phyloP scores from a whole-genome alignment of 2,113 vertebrate genomes.

The Psilopsiagon aymara region DNA sequence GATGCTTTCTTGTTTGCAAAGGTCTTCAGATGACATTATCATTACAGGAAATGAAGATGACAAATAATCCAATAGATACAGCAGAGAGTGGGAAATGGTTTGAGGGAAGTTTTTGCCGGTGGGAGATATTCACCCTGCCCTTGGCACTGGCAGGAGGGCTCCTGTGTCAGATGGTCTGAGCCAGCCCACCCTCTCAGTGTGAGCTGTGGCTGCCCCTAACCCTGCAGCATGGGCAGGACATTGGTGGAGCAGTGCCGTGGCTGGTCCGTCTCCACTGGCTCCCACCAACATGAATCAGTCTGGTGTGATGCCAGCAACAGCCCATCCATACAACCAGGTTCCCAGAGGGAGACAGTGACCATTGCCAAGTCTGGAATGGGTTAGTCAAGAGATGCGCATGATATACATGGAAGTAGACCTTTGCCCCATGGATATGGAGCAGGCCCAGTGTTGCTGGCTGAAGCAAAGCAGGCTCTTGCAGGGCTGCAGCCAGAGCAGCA shows the following conservation, averaged over 20 bases:
- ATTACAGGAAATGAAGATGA: background rate
- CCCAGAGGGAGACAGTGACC: accelerated
- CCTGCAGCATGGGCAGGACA: accelerated
- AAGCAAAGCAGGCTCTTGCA: background rate
- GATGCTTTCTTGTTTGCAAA: background rate
- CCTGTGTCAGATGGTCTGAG: background rate
- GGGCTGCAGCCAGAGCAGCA: background rate
- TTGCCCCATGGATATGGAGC: accelerated
- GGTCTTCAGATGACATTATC: background rate
- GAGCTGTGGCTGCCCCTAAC: background rate
- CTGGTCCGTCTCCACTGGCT: background rate
- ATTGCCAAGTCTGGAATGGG: accelerated
- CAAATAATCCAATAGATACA: background rate
- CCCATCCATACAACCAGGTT: accelerated
- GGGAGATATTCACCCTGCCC: background rate
- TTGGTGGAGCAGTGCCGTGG: background rate
- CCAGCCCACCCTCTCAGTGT: background rate
- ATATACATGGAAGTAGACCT: accelerated
- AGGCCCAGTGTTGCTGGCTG: background rate
- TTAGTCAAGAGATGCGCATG: accelerated
- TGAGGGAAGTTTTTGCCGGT: background rate
- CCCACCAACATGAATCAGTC: background rate
- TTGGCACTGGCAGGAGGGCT: background rate
- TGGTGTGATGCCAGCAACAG: background rate
- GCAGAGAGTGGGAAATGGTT: background rate